Conservation (phyloP, 2,797 vertebrate genomes). For the Neosilurus mollespiculum region DNA sequence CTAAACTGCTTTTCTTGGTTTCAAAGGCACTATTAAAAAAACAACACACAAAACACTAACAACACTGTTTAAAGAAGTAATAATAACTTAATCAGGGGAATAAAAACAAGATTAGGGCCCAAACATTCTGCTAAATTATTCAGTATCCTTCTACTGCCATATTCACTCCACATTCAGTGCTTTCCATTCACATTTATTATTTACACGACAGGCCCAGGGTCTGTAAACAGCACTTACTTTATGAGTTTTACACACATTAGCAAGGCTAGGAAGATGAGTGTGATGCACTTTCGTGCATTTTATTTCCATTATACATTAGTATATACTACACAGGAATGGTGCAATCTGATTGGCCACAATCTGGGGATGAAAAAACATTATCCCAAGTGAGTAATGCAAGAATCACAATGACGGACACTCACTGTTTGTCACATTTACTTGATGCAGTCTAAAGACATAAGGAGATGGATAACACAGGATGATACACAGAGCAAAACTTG, state of each 20-base stretch:
- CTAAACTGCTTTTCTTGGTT: neutral
- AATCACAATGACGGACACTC: no score
- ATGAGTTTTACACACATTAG: neutral
- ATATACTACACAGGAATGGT: no score
- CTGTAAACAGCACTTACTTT: neutral
- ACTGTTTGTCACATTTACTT: no score
- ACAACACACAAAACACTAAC: no score
- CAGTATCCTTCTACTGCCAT: neutral
- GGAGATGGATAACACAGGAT: no score
- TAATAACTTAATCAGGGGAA: neutral
- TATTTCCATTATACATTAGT: neutral
- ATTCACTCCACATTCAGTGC: neutral
- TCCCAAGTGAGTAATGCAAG: no score
- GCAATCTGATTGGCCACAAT: no score
- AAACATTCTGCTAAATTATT: conserved; percentile 10
- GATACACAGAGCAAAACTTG: no score
- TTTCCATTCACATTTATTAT: conserved; percentile 1
- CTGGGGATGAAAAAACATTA: no score
- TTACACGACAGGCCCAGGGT: neutral
- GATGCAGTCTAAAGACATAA: no score
- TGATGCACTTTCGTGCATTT: neutral
- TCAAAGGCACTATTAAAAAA: neutral
- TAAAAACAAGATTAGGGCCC: neutral
- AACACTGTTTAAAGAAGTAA: neutral
- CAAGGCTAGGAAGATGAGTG: neutral